Evolutionary conservation across 2,888 invertebrate genomes (phyloP).

Genomic region (Tiliacea aurago): DNA sequence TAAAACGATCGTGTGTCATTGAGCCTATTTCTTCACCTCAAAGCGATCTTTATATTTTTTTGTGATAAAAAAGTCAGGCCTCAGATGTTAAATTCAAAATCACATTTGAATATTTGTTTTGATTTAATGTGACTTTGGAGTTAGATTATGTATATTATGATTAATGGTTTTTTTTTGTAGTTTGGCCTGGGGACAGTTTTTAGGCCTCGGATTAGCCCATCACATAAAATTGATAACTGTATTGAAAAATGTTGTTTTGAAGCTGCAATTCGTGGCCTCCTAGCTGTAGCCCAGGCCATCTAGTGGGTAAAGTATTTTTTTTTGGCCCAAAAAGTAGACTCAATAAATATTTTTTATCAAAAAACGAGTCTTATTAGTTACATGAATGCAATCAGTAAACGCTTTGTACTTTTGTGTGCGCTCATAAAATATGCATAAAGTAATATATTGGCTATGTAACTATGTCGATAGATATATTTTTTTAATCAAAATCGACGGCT

Average conservation of each 20-base stretch:
- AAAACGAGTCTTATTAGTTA: conserved; percentile 59
- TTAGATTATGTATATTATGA: conserved; percentile 49
- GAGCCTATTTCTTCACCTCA: conserved; percentile 54
- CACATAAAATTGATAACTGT: conserved; percentile 39
- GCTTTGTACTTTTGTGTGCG: conserved; percentile 64
- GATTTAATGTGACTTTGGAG: conserved; percentile 84
- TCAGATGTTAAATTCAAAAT: conserved; percentile 74
- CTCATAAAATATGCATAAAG: conserved; percentile 22
- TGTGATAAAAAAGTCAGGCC: conserved; percentile 78
- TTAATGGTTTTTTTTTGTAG: conserved; percentile 58
- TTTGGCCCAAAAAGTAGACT: conserved; percentile 58
- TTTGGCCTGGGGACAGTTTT: conserved; percentile 33
- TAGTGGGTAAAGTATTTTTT: conserved; percentile 44
- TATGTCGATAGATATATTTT: conserved; percentile 64
- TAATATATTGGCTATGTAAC: conserved; percentile 37
- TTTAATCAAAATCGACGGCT: conserved; percentile 62
- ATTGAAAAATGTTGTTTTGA: conserved; percentile 28
- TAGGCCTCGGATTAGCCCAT: conserved; percentile 31
- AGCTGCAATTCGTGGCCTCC: conserved; percentile 41
- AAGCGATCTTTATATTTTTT: conserved; percentile 68
- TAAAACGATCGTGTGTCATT: conserved; percentile 68
- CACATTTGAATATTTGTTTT: conserved; percentile 88
- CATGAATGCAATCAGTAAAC: conserved; percentile 54
- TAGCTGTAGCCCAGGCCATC: conserved; percentile 31
- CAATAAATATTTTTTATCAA: conserved; percentile 64